Conservation (phyloP, 2,888 invertebrate species). For the Lutraria lutraria region DNA sequence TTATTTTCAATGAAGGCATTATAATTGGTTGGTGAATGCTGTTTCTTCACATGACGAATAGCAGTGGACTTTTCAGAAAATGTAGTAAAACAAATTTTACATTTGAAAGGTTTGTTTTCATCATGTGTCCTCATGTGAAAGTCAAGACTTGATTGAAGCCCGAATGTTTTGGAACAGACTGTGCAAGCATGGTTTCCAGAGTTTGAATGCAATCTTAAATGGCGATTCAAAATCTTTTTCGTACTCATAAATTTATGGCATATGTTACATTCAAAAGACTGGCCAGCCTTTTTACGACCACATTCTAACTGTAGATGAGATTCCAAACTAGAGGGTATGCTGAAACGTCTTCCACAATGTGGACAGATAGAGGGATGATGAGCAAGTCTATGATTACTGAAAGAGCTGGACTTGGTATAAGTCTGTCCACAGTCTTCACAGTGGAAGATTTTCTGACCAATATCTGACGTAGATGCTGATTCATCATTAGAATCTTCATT, state of each 20-base stretch:
- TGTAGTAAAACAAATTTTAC: slow-evolving; percentile 58
- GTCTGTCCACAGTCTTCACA: slow-evolving; percentile 66
- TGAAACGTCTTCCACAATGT: slow-evolving; percentile 63
- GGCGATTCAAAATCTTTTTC: slow-evolving; percentile 60
- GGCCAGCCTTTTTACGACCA: slow-evolving; percentile 37
- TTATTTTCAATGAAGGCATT: slow-evolving; percentile 56
- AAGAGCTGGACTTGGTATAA: slow-evolving; percentile 64
- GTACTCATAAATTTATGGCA: slow-evolving; percentile 62
- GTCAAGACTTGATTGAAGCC: slow-evolving; percentile 54
- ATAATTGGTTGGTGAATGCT: slow-evolving; percentile 50
- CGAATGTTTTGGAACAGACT: slow-evolving; percentile 58
- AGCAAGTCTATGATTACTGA: slow-evolving; percentile 64
- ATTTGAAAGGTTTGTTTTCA: slow-evolving; percentile 59
- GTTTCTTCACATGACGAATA: slow-evolving; percentile 60
- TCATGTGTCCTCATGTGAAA: slow-evolving; percentile 63
- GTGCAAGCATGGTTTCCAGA: slow-evolving; percentile 52
- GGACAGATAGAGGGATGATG: slow-evolving; percentile 67
- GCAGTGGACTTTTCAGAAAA: slow-evolving; percentile 65
- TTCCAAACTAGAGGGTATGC: slow-evolving; percentile 60
- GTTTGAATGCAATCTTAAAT: slow-evolving; percentile 56
- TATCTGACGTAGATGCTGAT: background rate
- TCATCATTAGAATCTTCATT: slow-evolving; percentile 21
- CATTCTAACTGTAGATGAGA: slow-evolving; percentile 65
- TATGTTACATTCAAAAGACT: slow-evolving; percentile 59
- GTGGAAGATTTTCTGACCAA: slow-evolving; percentile 40